Percentiles rank a stretch among this genome's conserved stretches.
phyloP scores from a whole-genome alignment of 1,140 invertebrate genomes.

The Zaprionus africanus region DNA sequence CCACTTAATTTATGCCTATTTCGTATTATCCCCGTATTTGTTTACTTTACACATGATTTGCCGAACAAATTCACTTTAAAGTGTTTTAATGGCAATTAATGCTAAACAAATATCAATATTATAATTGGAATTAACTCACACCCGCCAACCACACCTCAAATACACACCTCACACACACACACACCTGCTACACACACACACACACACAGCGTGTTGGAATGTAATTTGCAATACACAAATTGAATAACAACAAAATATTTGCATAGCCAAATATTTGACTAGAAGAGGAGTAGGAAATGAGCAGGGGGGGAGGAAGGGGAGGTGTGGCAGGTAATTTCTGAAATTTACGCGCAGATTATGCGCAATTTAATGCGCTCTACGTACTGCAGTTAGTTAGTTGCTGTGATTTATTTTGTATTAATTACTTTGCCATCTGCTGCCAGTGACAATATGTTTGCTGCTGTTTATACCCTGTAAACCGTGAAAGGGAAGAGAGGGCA shows the following conservation, averaged over 20 bases:
- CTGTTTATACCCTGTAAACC: background rate
- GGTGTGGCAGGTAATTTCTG: conserved; percentile 12
- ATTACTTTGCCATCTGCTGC: conserved; percentile 64
- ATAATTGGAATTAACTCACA: conserved; percentile 58
- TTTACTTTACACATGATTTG: conserved; percentile 63
- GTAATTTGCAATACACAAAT: conserved; percentile 52
- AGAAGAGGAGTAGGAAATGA: background rate
- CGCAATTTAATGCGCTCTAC: background rate
- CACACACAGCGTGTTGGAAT: conserved; percentile 11
- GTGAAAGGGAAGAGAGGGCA: background rate
- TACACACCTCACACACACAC: background rate
- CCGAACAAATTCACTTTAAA: conserved; percentile 49
- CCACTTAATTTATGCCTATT: background rate
- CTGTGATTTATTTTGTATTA: conserved; percentile 69
- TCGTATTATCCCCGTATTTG: conserved; percentile 54
- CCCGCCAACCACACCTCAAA: conserved; percentile 17
- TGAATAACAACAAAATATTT: conserved; percentile 69
- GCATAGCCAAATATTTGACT: conserved; percentile 67
- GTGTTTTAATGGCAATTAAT: conserved; percentile 60
- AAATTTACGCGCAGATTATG: conserved; percentile 14
- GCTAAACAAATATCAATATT: conserved; percentile 71
- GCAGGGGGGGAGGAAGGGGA: conserved; percentile 15
- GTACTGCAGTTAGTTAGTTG: conserved; percentile 28
- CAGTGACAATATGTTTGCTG: conserved; percentile 29
- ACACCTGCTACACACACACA: background rate